Percentiles rank a stretch among this genome's conserved stretches.
Conservation (phyloP, 2,113 vertebrate genomes). For the Vulpes ferrilata region DNA sequence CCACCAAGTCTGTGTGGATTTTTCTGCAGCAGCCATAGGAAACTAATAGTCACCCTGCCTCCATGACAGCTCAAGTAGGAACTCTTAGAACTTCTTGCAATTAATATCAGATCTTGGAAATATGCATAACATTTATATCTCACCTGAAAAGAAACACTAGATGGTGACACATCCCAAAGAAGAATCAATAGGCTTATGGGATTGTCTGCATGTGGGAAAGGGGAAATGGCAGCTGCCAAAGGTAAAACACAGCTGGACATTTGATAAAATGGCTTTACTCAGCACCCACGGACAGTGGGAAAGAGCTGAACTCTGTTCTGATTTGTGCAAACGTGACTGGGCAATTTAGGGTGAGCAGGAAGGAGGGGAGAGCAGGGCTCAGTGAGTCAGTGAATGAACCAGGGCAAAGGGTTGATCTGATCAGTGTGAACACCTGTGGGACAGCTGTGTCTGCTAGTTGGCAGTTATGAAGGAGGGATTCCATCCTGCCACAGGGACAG, state of each 20-base stretch:
- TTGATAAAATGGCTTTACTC: background rate
- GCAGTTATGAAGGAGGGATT: background rate
- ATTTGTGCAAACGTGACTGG: background rate
- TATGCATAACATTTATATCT: background rate
- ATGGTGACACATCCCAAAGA: background rate
- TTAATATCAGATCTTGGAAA: background rate
- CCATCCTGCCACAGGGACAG: background rate
- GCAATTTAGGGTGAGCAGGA: background rate
- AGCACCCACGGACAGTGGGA: background rate
- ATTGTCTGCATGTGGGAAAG: background rate
- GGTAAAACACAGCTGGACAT: background rate
- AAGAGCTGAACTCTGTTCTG: background rate
- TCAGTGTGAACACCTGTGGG: background rate
- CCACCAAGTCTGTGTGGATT: too few relatives aligned
- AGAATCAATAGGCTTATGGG: background rate
- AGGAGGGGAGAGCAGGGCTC: background rate
- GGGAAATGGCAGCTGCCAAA: too few relatives aligned
- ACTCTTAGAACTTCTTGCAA: background rate
- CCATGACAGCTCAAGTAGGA: background rate
- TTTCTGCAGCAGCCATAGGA: background rate
- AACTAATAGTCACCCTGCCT: background rate
- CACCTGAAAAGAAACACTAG: background rate
- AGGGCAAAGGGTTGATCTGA: background rate
- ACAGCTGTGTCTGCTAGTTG: background rate
- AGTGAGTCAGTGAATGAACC: background rate